phyloP scores from a whole-genome alignment of 1,140 invertebrate genomes.

The Harpegnathos saltator region DNA sequence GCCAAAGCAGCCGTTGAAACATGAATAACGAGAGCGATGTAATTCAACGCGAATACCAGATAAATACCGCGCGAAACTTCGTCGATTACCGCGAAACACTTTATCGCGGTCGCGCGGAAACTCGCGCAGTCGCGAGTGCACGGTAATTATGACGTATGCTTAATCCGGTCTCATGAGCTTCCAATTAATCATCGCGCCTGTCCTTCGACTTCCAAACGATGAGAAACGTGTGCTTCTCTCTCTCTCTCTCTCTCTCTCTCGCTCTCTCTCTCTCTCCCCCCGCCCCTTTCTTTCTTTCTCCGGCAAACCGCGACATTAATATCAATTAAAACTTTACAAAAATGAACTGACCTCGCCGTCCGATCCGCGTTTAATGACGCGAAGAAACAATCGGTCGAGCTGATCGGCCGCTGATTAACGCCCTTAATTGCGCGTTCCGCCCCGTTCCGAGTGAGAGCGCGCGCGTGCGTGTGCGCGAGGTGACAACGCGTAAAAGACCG shows the following conservation, averaged over 20 bases:
- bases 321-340: background rate
- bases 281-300: no score
- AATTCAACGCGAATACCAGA: constrained; percentile 24
- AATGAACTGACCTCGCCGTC: background rate
- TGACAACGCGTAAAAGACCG: constrained; percentile 29
- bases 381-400: background rate
- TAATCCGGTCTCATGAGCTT: background rate
- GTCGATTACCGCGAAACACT: constrained; percentile 31
- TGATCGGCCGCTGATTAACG: no score
- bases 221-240: background rate
- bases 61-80: constrained; percentile 39
- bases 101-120: constrained; percentile 2
- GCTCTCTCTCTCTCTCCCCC: background rate
- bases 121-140: constrained; percentile 14
- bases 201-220: background rate
- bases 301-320: no score
- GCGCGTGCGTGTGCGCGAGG: constrained; percentile 3
- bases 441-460: no score
- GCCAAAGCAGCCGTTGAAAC: constrained; percentile 23
- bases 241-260: background rate
- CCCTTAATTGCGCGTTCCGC: constrained; percentile 18
- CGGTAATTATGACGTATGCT: constrained; percentile 1
- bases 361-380: background rate
- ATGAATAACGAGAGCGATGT: constrained; percentile 11
- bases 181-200: background rate